phyloP scores from a whole-genome alignment of 1,140 invertebrate species.

The Lordiphosa collinella region DNA sequence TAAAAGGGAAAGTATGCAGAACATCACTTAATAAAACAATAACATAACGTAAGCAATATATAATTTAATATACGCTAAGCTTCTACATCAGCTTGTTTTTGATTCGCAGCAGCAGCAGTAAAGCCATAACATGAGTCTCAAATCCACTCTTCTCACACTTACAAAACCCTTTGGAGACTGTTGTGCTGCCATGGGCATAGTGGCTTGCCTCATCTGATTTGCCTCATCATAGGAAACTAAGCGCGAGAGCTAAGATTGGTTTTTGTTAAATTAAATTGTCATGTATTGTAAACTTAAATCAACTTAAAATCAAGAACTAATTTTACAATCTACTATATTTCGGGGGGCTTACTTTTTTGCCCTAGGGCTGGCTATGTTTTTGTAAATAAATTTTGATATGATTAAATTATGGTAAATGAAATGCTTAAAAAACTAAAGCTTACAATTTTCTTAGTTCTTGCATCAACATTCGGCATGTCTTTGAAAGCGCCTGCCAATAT shows the following conservation, averaged over 20 bases:
- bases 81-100: slow-evolving; percentile 38
- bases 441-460: slow-evolving; percentile 83
- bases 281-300: slow-evolving; percentile 15
- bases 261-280: slow-evolving; percentile 19
- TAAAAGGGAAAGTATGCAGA: slow-evolving; percentile 6
- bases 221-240: slow-evolving; percentile 68
- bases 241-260: slow-evolving; percentile 47
- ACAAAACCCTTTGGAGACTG: slow-evolving; percentile 38
- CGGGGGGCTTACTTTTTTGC: slow-evolving; percentile 82
- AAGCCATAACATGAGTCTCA: slow-evolving; percentile 27
- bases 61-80: slow-evolving; percentile 40
- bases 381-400: slow-evolving; percentile 30
- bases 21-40: slow-evolving; percentile 16
- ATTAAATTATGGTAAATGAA: neutral
- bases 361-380: slow-evolving; percentile 79
- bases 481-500: slow-evolving; percentile 84
- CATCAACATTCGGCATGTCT: slow-evolving; percentile 81
- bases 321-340: slow-evolving; percentile 13
- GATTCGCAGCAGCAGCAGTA: slow-evolving; percentile 47
- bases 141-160: slow-evolving; percentile 37
- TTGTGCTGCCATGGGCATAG: slow-evolving; percentile 17
- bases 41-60: slow-evolving; percentile 14
- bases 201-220: slow-evolving; percentile 18
- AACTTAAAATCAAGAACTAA: neutral
- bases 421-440: slow-evolving; percentile 73